A percentile compares a stretch with the other conserved stretches of the same genome.
Conservation (phyloP, 2,888 invertebrate genomes). For the Stenurella melanura region DNA sequence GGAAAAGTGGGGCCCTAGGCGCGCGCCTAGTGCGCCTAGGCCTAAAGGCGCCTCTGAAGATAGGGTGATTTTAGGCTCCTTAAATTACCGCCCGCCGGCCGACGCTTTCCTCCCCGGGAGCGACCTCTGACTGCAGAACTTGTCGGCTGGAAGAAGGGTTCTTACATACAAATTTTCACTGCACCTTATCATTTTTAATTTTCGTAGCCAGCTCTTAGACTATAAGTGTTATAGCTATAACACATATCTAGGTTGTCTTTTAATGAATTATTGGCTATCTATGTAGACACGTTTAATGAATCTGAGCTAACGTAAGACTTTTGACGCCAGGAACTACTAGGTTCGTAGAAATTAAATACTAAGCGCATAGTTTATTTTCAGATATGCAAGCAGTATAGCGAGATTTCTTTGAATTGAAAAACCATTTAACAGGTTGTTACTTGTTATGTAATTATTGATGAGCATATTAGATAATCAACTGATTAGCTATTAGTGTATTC, state of each 20-base stretch:
- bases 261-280: background rate
- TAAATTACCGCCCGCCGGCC: no score
- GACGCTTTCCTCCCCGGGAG: no score
- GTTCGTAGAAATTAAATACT: conserved; percentile 28
- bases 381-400: conserved; percentile 18
- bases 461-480: conserved; percentile 16
- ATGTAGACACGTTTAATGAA: conserved; percentile 7
- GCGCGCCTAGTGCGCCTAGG: no score
- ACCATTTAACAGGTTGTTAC: conserved; percentile 13
- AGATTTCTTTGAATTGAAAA: conserved; percentile 14
- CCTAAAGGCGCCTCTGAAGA: no score
- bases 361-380: conserved; percentile 28
- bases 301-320: background rate
- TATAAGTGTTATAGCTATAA: background rate
- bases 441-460: conserved; percentile 25
- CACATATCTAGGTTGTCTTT: background rate
- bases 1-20: no score
- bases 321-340: conserved; percentile 30
- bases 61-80: no score
- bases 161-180: no score
- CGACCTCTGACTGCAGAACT: no score
- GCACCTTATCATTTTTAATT: no score
- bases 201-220: no score
- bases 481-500: conserved; percentile 6
- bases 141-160: no score